phyloP scores from a whole-genome alignment of 2,888 invertebrate genomes.

The Lasius fuliginosus region DNA sequence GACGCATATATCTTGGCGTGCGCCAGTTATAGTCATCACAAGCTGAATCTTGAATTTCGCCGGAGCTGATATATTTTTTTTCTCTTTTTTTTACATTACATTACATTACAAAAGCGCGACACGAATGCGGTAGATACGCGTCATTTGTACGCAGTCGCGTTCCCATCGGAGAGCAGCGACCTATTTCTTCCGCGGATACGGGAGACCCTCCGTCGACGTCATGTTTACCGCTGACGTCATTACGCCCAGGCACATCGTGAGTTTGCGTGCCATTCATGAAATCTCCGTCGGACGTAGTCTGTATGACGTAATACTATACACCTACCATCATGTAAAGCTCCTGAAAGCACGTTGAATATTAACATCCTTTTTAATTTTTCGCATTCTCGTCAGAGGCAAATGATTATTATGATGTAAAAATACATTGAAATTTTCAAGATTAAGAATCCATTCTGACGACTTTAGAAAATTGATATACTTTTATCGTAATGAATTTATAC shows the following conservation, averaged over 20 bases:
- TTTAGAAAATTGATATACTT: not conserved
- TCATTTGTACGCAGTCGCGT: slow-evolving; percentile 35
- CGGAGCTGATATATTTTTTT: not conserved
- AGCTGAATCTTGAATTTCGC: not conserved
- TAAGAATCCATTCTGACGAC: not conserved
- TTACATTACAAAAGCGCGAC: not conserved
- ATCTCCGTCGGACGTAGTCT: slow-evolving; percentile 57
- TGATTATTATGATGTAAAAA: slow-evolving; percentile 5
- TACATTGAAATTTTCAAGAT: not conserved
- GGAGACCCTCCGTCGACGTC: slow-evolving; percentile 60
- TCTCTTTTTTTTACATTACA: not conserved
- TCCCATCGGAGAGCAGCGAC: slow-evolving; percentile 33
- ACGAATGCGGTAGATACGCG: not conserved
- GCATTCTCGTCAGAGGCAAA: not conserved
- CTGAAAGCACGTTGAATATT: slow-evolving; percentile 4
- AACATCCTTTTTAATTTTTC: not conserved
- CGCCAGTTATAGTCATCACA: not conserved
- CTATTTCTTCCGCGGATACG: slow-evolving; percentile 56
- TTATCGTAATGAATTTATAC: not conserved
- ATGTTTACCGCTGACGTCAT: slow-evolving; percentile 58
- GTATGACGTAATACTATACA: slow-evolving; percentile 36
- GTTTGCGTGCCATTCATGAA: slow-evolving; percentile 70
- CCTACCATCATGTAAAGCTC: slow-evolving; percentile 16
- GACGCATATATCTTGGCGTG: not conserved
- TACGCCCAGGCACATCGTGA: slow-evolving; percentile 59